phyloP scores from a whole-genome alignment of 2,113 vertebrate species.

The Picathartes gymnocephalus region DNA sequence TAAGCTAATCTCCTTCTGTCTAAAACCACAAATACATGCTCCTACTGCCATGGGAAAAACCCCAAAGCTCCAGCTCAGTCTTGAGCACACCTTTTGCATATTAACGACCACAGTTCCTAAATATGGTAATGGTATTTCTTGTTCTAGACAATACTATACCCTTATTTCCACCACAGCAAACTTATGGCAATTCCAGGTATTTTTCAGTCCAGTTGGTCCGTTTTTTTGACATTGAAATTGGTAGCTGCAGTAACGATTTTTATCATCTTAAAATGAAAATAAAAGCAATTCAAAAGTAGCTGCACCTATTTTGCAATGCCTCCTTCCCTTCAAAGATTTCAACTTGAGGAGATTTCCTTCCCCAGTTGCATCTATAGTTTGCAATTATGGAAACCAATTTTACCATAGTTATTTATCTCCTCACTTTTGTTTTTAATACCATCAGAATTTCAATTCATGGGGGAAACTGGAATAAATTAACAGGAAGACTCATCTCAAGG shows the following conservation, averaged over 20 bases:
- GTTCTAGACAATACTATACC: background rate
- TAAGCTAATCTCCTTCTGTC: background rate
- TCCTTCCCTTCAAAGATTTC: background rate
- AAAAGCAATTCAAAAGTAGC: background rate
- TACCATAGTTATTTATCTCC: background rate
- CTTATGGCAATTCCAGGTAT: background rate
- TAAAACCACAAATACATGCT: background rate
- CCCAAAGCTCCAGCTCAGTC: background rate
- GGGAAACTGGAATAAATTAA: background rate
- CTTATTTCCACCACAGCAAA: background rate
- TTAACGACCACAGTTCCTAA: background rate
- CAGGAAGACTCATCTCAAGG: background rate
- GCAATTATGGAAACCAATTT: background rate
- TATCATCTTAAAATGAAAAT: background rate
- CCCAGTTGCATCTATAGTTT: background rate
- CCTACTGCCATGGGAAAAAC: background rate
- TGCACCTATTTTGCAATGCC: background rate
- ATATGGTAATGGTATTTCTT: background rate
- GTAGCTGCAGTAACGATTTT: background rate
- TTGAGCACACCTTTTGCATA: background rate
- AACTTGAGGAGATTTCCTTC: background rate
- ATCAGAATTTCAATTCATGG: background rate
- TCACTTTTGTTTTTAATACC: background rate
- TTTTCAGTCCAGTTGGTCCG: background rate
- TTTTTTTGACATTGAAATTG: background rate